phyloP scores from a whole-genome alignment of 92 coral and sea anemone genomes.

The Zoanthus sansibaricus region DNA sequence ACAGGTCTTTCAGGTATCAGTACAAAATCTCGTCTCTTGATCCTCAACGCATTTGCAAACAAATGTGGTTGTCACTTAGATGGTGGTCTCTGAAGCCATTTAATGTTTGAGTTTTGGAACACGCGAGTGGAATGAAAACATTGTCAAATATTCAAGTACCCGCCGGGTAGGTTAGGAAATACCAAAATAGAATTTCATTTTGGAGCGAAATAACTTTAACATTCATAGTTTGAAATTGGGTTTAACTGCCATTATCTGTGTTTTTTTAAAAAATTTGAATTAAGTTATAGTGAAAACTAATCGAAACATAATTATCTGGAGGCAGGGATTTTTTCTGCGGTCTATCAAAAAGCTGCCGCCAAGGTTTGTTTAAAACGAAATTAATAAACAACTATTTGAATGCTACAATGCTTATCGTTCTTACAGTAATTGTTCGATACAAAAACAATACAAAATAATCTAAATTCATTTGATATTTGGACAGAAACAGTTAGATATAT shows the following conservation, averaged over 20 bases:
- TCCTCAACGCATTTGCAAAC: neutral
- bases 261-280: neutral
- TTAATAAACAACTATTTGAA: neutral
- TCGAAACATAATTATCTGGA: neutral
- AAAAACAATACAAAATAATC: neutral
- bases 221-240: neutral
- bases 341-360: slow-evolving; percentile 11
- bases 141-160: slow-evolving; percentile 27
- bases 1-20: neutral
- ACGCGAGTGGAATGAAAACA: slow-evolving; percentile 45
- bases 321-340: neutral
- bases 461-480: neutral
- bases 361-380: neutral
- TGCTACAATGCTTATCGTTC: neutral
- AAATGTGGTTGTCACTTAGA: neutral
- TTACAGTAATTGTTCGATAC: slow-evolving; percentile 13
- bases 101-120: neutral
- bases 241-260: neutral
- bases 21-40: neutral
- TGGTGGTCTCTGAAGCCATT: neutral
- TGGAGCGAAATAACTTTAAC: neutral
- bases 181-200: neutral
- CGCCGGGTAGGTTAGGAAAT: slow-evolving; percentile 17
- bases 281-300: slow-evolving; percentile 13
- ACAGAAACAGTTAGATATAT: neutral